Percentiles rank a stretch among this genome's conserved stretches.
These are phyloP conservation scores for Paratilapia polleni DNA, from an alignment of 2,113 vertebrate species.

Conservation along the genomic window DNA sequence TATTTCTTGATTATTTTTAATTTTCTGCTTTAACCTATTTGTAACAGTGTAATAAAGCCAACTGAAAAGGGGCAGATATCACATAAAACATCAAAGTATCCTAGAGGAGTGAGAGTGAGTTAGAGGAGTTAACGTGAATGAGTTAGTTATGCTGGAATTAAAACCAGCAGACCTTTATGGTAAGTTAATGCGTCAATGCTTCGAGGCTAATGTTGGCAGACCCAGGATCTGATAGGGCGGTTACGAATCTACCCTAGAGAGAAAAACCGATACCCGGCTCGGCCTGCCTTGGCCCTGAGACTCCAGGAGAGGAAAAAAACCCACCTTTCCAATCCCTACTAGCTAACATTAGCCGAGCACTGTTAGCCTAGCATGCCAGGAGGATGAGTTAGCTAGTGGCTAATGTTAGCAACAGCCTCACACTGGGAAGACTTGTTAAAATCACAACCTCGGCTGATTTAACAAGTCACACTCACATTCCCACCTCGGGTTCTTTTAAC, in stretches of 20 bases:
- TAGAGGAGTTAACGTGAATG: not conserved
- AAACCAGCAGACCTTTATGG: not conserved
- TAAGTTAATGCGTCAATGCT: slow-evolving; percentile 59
- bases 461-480: not conserved
- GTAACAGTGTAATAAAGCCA: not conserved
- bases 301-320: not conserved
- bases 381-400: slow-evolving; percentile 44
- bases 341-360: slow-evolving; percentile 52
- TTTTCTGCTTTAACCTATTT: not conserved
- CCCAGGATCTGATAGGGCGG: not conserved
- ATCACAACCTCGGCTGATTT: not conserved
- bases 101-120: not conserved
- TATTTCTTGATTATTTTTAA: not conserved
- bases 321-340: slow-evolving; percentile 39
- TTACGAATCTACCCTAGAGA: not conserved
- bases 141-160: not conserved
- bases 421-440: slow-evolving; percentile 11
- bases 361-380: slow-evolving; percentile 61
- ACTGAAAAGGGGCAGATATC: not conserved
- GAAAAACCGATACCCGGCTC: not conserved
- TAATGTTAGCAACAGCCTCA: slow-evolving; percentile 42
- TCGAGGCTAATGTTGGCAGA: not conserved
- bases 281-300: slow-evolving; percentile 35
- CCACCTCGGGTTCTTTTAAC: not conserved
- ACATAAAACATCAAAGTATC: not conserved